These are phyloP conservation scores for Polydrusus cervinus DNA, from an alignment of 2,888 invertebrate genomes.

Conservation along the genomic window DNA sequence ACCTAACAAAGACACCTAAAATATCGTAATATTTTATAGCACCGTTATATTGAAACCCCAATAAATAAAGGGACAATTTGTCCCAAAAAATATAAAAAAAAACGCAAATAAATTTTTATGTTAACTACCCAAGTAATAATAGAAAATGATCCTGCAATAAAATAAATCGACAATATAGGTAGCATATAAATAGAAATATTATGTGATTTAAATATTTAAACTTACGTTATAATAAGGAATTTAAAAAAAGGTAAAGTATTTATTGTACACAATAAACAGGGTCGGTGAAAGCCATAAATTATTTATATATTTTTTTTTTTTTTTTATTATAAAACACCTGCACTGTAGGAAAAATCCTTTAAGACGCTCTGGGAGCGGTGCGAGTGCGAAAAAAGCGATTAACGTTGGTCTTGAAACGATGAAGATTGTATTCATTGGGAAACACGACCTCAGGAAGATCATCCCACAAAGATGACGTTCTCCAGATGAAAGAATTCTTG, in stretches of 20 bases:
- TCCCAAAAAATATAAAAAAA: constrained; percentile 8
- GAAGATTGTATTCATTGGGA: too few relatives aligned
- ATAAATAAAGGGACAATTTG: constrained; percentile 14
- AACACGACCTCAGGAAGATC: too few relatives aligned
- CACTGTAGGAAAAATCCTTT: too few relatives aligned
- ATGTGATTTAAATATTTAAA: neutral
- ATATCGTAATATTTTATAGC: constrained; percentile 5
- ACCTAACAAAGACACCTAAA: neutral
- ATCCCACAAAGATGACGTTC: too few relatives aligned
- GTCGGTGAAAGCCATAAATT: neutral
- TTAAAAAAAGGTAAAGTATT: too few relatives aligned
- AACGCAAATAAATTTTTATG: constrained; percentile 25
- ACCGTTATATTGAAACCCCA: constrained; percentile 8
- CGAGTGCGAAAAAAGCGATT: too few relatives aligned
- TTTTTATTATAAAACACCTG: too few relatives aligned
- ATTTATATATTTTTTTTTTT: neutral
- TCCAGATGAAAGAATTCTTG: too few relatives aligned
- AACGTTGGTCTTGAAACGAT: too few relatives aligned
- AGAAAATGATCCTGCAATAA: constrained; percentile 15
- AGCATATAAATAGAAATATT: constrained; percentile 1
- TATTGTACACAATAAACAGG: too few relatives aligned
- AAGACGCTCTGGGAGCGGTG: too few relatives aligned
- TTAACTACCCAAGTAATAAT: constrained; percentile 9
- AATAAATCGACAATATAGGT: constrained; percentile 6
- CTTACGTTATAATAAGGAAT: neutral